Conservation (phyloP, 2,888 invertebrate genomes). For the Dascillus cervinus region DNA sequence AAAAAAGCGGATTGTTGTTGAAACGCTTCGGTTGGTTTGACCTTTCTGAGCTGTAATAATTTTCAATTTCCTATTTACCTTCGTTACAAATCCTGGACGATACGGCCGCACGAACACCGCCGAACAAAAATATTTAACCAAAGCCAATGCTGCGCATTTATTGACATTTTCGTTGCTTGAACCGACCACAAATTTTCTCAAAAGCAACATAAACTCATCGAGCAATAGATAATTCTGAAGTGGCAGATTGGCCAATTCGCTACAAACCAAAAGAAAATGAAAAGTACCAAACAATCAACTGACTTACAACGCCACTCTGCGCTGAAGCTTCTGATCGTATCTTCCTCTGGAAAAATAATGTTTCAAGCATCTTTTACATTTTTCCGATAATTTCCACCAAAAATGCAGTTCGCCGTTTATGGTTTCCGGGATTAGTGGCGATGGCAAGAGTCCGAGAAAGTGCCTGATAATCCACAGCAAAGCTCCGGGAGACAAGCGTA, state of each 20-base stretch:
- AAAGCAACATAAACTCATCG: conserved; percentile 9
- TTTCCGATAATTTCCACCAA: conserved; percentile 10
- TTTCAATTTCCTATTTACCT: too few relatives aligned
- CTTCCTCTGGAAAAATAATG: too few relatives aligned
- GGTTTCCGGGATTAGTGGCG: conserved; percentile 17
- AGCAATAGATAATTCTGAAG: conserved; percentile 9
- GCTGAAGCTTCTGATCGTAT: too few relatives aligned
- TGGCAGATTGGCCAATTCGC: conserved; percentile 14
- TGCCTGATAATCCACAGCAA: conserved; percentile 17
- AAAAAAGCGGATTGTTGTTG: too few relatives aligned
- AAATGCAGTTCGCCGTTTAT: conserved; percentile 10
- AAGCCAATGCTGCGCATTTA: conserved; percentile 7
- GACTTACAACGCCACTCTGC: too few relatives aligned
- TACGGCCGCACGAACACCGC: conserved; percentile 12
- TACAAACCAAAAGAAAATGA: too few relatives aligned
- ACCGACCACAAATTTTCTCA: conserved; percentile 9
- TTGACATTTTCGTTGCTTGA: conserved; percentile 10
- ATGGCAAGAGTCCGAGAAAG: conserved; percentile 20
- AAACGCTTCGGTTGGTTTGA: too few relatives aligned
- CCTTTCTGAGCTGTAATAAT: too few relatives aligned
- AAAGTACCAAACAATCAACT: too few relatives aligned
- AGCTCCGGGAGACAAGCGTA: conserved; percentile 11
- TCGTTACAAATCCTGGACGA: conserved; percentile 9
- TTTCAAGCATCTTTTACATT: conserved; percentile 5
- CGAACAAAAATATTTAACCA: conserved; percentile 15